Evolutionary conservation across 2,888 invertebrate genomes (phyloP).

Genomic region (Calameuta idolon): DNA sequence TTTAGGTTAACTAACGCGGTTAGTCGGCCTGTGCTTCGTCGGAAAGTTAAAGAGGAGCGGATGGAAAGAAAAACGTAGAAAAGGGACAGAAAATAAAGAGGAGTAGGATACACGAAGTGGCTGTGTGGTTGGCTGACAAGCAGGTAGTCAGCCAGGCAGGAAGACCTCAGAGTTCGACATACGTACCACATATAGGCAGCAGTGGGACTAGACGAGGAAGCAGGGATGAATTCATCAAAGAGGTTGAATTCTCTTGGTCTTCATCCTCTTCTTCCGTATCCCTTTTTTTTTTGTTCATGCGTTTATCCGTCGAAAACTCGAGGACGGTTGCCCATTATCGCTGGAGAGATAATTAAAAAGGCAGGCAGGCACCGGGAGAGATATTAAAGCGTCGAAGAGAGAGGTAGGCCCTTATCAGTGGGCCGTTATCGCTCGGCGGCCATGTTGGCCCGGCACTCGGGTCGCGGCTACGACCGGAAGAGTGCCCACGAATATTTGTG

Average conservation of each 20-base stretch:
- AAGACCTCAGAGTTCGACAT: background rate
- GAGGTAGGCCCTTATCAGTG: conserved; percentile 56
- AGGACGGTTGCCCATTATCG: conserved; percentile 54
- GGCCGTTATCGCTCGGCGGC: conserved; percentile 52
- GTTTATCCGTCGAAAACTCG: conserved; percentile 50
- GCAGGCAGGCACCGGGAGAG: conserved; percentile 40
- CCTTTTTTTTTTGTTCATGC: conserved; percentile 37
- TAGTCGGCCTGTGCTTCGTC: background rate
- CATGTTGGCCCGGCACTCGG: conserved; percentile 22
- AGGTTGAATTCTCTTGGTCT: background rate
- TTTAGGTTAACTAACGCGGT: background rate
- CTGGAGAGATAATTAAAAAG: conserved; percentile 61
- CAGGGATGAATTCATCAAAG: background rate
- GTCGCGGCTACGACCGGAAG: conserved; percentile 33
- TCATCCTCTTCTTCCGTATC: background rate
- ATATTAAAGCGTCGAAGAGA: conserved; percentile 46
- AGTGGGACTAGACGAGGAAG: background rate
- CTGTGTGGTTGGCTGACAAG: background rate
- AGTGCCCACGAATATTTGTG: conserved; percentile 41
- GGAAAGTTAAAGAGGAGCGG: background rate
- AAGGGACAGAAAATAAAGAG: background rate
- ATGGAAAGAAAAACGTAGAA: background rate
- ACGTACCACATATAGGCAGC: background rate
- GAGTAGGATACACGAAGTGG: background rate
- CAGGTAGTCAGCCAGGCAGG: background rate